Base-by-base conservation (phyloP, 1,140 invertebrate species). In the Cyclargus thomasi region DNA sequence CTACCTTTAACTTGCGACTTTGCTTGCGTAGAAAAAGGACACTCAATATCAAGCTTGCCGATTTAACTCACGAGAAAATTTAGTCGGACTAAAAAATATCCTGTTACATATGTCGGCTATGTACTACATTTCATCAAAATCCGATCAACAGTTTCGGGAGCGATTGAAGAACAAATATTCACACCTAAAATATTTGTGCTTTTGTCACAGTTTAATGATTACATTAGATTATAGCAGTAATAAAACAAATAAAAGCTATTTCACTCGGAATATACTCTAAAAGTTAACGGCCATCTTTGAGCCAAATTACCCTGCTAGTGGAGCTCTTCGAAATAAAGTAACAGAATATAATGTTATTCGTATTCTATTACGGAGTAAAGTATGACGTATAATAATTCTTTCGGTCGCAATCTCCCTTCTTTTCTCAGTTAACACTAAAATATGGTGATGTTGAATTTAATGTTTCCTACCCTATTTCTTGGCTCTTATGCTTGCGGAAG, bases 291-390 rank as follows among this genome's bases (percentile, higher is more conserved):
- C 39, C 14, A 47, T 47, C 39, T 47, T 47, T 16, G 14, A 47
- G 39, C 39, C 39, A 47, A 47, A 47, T 47, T 47, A 47, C 39
- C 39, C 6, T 47, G 14, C 39, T 47, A 47, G 39, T 47, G 1
- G 14, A 47, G 39, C 39, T 47, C 39, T 47, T 47, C 14, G 39
- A 47, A 16, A 47, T 47, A 47, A 47, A 47, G 39, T 47, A 47
- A 47, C 39, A 14, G 39, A 47, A 47, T 47, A 47, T 47, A 29
- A 29, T 29, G 10, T 16, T 47, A 47, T 47, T 47, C 39, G 39
- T 47, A 47, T 47, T 47, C 39, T 47, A 47, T 47, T 47, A 47
- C 39, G 39, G 39, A 47, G 14, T 47, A 47, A 47, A 47, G 39
- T 47, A 16, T 8, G 39, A 47, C 39, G 14, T 47, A 47, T 47